Conservation (phyloP, 2,888 invertebrate species). For the Megalurothrips usitatus region DNA sequence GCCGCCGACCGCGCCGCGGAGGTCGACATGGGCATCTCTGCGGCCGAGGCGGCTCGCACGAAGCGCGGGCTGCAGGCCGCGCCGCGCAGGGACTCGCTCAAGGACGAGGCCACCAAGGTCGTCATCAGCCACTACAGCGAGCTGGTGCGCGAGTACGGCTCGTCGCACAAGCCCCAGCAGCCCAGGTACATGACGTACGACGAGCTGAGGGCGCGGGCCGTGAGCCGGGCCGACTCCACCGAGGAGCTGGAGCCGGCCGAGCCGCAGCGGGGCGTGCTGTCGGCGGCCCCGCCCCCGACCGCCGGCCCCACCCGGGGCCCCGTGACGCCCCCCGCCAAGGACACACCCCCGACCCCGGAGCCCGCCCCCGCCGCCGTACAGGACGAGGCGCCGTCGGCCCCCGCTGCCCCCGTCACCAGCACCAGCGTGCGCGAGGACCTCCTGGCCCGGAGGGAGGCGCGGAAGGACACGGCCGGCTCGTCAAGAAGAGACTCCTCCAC, state of each 20-base stretch:
- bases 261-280: conserved; percentile 3
- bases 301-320: not conserved
- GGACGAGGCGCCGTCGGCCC: not conserved
- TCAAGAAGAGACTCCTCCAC: conserved; percentile 3
- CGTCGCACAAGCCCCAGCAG: conserved; percentile 49
- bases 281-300: not conserved
- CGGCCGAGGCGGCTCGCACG: conserved; percentile 46
- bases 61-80: conserved; percentile 38
- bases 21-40: conserved; percentile 45
- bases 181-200: conserved; percentile 57
- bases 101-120: conserved; percentile 61
- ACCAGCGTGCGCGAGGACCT: conserved; percentile 1
- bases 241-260: conserved; percentile 29
- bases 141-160: conserved; percentile 67
- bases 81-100: conserved; percentile 38
- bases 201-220: conserved; percentile 57
- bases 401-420: not conserved
- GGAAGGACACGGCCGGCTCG: not conserved
- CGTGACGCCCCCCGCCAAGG: not conserved
- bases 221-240: conserved; percentile 46
- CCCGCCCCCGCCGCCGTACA: not conserved
- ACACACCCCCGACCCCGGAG: not conserved
- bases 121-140: conserved; percentile 76
- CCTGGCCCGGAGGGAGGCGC: not conserved
- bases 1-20: conserved; percentile 38